Evolutionary conservation across 1,140 invertebrate species (phyloP), one percentile per base, ranked within the genome.

Genomic region (Tetraneura akinire): DNA sequence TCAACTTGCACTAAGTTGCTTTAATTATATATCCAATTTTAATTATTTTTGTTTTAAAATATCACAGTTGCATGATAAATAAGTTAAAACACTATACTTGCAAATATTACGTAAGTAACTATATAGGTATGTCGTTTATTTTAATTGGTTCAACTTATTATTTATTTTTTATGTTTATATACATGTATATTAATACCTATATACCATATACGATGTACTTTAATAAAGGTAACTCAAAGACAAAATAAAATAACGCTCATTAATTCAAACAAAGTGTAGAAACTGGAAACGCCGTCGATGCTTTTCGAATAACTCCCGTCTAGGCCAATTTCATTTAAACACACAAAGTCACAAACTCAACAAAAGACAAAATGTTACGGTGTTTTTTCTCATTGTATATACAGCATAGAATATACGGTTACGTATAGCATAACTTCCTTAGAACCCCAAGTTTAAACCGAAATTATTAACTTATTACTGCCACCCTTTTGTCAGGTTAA

Each of bases 391-490:
- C 16, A 5, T 57, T 21, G n/a, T 11, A 1, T 62, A n/a, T 6
- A 57, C 8, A 21, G 2, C 18, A 57, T 57, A 57, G 29, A 26
- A n/a, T n/a, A n/a, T 32, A 18, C 14, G 14, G 26, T 21, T 32
- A 5, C 26, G 26, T 37, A 21, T 74, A 57, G 21, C 16, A 8
- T 23, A 76, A 57, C 51, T 57, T 57, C 57, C 71, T 76, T 76
- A 37, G 51, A 57, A 71, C 45, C 29, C 49, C 6, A 4, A 45
- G 51, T 23, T 76, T 55, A 76, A 53, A 42, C 71, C 13, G 29
- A 45, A 55, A 76, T 76, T 55, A 76, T 76, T 55, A 76, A 76
- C 71, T 76, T 76, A 76, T 76, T 76, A 76, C 51, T 42, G 23
- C 29, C 32, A 76, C n/a, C 53, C 51, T 29, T 47, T 57, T 42